Percentiles rank a stretch among this genome's conserved stretches.
phyloP scores from a whole-genome alignment of 2,797 vertebrate species.

The Phoeniculus purpureus region DNA sequence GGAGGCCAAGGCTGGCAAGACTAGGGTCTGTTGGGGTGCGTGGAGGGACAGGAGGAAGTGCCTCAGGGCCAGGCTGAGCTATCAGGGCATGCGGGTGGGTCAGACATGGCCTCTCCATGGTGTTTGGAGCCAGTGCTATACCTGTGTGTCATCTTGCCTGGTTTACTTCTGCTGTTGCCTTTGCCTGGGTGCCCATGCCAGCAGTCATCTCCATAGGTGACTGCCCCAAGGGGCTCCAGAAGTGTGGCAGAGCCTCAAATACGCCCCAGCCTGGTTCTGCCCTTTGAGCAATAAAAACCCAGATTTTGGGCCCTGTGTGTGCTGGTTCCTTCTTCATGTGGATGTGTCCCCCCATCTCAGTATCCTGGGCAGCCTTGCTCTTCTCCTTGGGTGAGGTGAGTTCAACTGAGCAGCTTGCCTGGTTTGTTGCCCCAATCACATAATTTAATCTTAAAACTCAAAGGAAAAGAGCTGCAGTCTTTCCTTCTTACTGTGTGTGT shows the following conservation, averaged over 20 bases:
- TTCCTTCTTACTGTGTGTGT: background rate
- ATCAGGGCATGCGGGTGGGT: rapidly evolving
- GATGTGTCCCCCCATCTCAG: rapidly evolving
- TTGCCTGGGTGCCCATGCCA: background rate
- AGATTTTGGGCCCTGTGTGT: background rate
- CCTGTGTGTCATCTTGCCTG: background rate
- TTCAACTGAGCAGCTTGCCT: rapidly evolving
- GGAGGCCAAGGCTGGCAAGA: background rate
- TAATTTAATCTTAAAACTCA: background rate
- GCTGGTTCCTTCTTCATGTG: background rate
- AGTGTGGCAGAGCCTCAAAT: rapidly evolving
- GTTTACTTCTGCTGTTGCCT: background rate
- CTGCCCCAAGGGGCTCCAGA: background rate
- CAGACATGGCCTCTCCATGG: background rate
- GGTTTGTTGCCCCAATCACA: rapidly evolving
- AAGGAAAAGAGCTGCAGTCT: background rate
- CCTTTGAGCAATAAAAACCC: background rate
- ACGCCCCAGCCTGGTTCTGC: background rate
- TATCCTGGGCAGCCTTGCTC: background rate
- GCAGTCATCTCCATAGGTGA: background rate
- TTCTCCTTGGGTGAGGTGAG: background rate
- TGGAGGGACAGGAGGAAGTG: background rate
- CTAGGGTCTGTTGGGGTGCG: rapidly evolving
- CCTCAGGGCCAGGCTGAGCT: background rate
- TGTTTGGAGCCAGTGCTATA: too few species aligned